A percentile compares a stretch with the other conserved stretches of the same genome.
Conservation (phyloP, 2,888 invertebrate genomes). For the Archaeoteleia sp. region DNA sequence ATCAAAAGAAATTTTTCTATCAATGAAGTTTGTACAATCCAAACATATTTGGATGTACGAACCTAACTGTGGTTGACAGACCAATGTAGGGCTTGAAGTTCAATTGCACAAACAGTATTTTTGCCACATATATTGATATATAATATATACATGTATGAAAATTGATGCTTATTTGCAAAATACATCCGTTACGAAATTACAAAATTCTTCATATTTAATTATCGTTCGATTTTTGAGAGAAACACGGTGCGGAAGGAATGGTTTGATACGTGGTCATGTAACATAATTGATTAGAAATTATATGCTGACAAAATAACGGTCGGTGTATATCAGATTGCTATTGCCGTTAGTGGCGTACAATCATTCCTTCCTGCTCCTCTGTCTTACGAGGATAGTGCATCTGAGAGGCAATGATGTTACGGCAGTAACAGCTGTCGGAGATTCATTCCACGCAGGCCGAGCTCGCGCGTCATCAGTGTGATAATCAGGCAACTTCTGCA, state of each 20-base stretch:
- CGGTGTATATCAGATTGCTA: slow-evolving; percentile 47
- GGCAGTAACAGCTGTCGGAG: slow-evolving; percentile 46
- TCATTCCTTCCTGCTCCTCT: slow-evolving; percentile 32
- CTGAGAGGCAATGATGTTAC: slow-evolving; percentile 9
- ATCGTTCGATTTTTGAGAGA: slow-evolving; percentile 48
- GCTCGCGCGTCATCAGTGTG: slow-evolving; percentile 19
- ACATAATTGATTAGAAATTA: slow-evolving; percentile 53
- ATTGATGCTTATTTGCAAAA: no score
- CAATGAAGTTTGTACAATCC: no score
- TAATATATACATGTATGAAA: no score
- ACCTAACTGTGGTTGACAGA: no score
- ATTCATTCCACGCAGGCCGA: slow-evolving; percentile 25
- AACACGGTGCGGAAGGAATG: slow-evolving; percentile 42
- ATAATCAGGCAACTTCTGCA: slow-evolving; percentile 48
- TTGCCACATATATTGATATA: no score
- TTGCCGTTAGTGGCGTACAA: slow-evolving; percentile 50
- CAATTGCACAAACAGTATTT: no score
- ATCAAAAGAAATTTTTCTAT: no score
- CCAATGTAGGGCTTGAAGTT: no score
- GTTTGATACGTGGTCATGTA: slow-evolving; percentile 44
- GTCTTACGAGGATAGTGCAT: slow-evolving; percentile 12
- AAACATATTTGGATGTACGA: no score
- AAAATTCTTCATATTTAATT: slow-evolving; percentile 46
- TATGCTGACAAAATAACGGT: slow-evolving; percentile 53
- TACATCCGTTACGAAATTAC: no score